These are phyloP conservation scores for Punctoribates punctum DNA, from an alignment of 2,888 invertebrate genomes.

Conservation along the genomic window DNA sequence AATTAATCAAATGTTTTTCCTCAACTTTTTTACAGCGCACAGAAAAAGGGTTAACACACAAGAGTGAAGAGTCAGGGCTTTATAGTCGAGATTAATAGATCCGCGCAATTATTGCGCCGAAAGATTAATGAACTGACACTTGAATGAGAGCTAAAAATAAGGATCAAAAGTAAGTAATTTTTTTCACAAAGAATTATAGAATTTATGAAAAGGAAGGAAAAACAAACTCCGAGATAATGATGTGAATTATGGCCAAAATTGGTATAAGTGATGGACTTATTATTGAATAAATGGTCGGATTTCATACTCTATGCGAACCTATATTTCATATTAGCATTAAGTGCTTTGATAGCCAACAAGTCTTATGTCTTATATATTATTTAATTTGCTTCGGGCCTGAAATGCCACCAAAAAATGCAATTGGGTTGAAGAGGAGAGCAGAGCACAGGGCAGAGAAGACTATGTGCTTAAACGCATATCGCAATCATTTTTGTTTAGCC, in stretches of 20 bases:
- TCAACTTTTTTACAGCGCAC: too few relatives aligned
- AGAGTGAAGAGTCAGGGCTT: not conserved
- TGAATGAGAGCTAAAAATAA: not conserved
- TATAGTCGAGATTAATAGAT: not conserved
- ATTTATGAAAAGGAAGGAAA: not conserved
- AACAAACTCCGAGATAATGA: not conserved
- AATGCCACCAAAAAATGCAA: constrained; percentile 29
- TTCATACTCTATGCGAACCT: not conserved
- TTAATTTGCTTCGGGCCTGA: constrained; percentile 8
- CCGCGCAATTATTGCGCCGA: not conserved
- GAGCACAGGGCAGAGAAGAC: not conserved
- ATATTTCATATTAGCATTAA: constrained; percentile 20
- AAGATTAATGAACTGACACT: not conserved
- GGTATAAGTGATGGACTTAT: constrained; percentile 13
- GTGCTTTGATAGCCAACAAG: too few relatives aligned
- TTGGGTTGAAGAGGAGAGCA: constrained; percentile 14
- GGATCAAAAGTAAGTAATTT: not conserved
- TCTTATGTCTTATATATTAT: constrained; percentile 16
- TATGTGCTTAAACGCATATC: constrained; percentile 16
- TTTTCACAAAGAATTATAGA: not conserved
- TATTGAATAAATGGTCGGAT: not conserved
- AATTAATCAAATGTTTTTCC: too few relatives aligned
- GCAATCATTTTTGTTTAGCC: constrained; percentile 27
- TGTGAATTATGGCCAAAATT: constrained; percentile 7
- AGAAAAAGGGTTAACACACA: too few relatives aligned